A percentile compares a stretch with the other conserved stretches of the same genome.
Evolutionary conservation across 2,113 vertebrate genomes (phyloP).

Genomic region (Bubo bubo): DNA sequence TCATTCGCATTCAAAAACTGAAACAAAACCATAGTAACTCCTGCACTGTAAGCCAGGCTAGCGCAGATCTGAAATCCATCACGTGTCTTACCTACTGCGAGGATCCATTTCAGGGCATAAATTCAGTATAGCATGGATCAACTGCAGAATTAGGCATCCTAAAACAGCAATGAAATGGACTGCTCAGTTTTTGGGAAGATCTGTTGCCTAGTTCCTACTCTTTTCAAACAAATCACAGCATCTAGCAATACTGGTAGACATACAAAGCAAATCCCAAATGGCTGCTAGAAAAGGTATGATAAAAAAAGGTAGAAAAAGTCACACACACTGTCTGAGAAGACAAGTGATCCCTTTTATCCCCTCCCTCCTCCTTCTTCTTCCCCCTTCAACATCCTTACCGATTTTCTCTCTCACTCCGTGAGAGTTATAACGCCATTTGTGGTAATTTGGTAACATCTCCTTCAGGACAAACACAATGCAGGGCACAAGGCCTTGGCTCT

Average conservation of each 20-base stretch:
- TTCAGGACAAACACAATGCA: slow-evolving; percentile 95
- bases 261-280: neutral
- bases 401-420: slow-evolving; percentile 92
- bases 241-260: neutral
- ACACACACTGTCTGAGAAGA: neutral
- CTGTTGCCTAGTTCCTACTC: neutral
- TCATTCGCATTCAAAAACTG: neutral
- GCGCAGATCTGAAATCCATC: neutral
- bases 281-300: neutral
- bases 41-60: neutral
- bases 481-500: slow-evolving; percentile 92
- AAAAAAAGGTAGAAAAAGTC: neutral
- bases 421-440: slow-evolving; percentile 95
- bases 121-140: slow-evolving; percentile 96
- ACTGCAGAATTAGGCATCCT: slow-evolving; percentile 93
- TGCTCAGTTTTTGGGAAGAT: neutral
- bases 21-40: neutral
- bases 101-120: slow-evolving; percentile 89
- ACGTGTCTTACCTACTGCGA: slow-evolving; percentile 80
- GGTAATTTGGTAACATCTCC: slow-evolving; percentile 97
- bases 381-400: slow-evolving; percentile 72
- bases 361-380: neutral
- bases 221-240: neutral
- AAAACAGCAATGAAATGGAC: neutral
- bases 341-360: neutral